Percentiles rank a stretch among this genome's conserved stretches.
Conservation (phyloP, 2,797 vertebrate genomes). For the Parambassis ranga region DNA sequence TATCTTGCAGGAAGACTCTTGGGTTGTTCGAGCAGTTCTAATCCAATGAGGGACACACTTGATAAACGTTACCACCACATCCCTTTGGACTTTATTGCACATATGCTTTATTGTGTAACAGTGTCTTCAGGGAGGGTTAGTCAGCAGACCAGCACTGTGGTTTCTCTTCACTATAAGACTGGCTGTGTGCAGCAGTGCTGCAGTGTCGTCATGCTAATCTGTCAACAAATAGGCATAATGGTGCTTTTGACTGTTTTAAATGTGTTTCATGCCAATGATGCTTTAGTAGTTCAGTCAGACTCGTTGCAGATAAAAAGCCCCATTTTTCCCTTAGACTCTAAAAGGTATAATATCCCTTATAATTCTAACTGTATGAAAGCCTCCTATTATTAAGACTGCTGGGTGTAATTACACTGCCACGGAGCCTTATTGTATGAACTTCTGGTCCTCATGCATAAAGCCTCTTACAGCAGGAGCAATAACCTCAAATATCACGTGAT, state of each 20-base stretch:
- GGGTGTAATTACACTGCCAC: slow-evolving; percentile 39
- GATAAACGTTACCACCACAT: too few relatives aligned
- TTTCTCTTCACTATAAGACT: background rate
- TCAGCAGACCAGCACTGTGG: background rate
- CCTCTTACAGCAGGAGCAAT: slow-evolving; percentile 4
- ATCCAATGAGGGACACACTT: too few relatives aligned
- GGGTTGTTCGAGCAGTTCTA: too few relatives aligned
- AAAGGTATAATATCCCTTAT: background rate
- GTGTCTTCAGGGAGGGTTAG: background rate
- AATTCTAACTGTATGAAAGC: slow-evolving; percentile 3
- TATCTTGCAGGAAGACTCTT: too few relatives aligned
- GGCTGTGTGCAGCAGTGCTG: background rate
- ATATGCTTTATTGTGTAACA: background rate
- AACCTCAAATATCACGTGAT: slow-evolving; percentile 7
- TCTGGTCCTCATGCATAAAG: slow-evolving; percentile 18
- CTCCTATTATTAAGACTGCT: slow-evolving; percentile 6
- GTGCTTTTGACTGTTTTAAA: too few relatives aligned
- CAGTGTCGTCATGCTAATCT: too few relatives aligned
- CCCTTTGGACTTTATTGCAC: too few relatives aligned
- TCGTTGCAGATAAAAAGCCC: background rate
- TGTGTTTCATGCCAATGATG: too few relatives aligned
- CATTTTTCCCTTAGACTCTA: background rate
- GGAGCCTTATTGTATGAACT: slow-evolving; percentile 11
- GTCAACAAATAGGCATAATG: too few relatives aligned
- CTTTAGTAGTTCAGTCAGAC: background rate